A percentile compares a stretch with the other conserved stretches of the same genome.
These are phyloP conservation scores for Chorisops tibialis DNA, from an alignment of 2,888 invertebrate genomes.

Conservation along the genomic window DNA sequence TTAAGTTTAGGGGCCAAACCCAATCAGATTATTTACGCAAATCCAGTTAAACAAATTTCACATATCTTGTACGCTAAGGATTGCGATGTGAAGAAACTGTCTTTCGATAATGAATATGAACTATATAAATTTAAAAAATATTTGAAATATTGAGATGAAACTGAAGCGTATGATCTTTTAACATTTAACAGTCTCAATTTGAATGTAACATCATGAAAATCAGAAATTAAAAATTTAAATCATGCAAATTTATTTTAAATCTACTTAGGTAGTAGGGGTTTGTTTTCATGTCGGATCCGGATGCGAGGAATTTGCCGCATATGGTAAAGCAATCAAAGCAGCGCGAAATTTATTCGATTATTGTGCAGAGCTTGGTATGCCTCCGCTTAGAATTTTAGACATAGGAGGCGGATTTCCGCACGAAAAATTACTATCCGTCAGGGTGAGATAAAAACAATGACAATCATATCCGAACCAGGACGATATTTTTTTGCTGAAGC, in stretches of 20 bases:
- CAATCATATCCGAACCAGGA: constrained; percentile 96
- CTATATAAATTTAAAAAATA: constrained; percentile 81
- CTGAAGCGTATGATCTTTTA: constrained; percentile 72
- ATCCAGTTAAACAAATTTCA: constrained; percentile 10
- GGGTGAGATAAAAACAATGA: constrained; percentile 61
- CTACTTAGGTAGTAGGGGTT: constrained; percentile 70
- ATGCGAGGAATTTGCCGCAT: constrained; percentile 78
- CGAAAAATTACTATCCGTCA: constrained; percentile 62
- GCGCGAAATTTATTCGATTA: constrained; percentile 72
- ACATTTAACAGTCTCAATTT: constrained; percentile 72
- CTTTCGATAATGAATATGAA: constrained; percentile 92
- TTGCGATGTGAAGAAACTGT: constrained; percentile 76
- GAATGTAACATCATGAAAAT: constrained; percentile 57
- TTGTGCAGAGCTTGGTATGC: constrained; percentile 69
- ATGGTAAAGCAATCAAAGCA: constrained; percentile 71
- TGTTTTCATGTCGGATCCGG: constrained; percentile 97
- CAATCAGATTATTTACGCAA: constrained; percentile 86
- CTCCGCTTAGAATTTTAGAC: constrained; percentile 77
- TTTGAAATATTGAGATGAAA: constrained; percentile 72
- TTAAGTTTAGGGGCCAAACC: constrained; percentile 38
- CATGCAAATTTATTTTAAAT: neutral
- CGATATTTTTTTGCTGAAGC: constrained; percentile 94
- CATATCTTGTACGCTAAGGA: constrained; percentile 58
- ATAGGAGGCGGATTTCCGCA: constrained; percentile 93
- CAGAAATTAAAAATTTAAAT: neutral